Conservation (phyloP, 2,888 invertebrate species). For the Cryptocephalus moraei region DNA sequence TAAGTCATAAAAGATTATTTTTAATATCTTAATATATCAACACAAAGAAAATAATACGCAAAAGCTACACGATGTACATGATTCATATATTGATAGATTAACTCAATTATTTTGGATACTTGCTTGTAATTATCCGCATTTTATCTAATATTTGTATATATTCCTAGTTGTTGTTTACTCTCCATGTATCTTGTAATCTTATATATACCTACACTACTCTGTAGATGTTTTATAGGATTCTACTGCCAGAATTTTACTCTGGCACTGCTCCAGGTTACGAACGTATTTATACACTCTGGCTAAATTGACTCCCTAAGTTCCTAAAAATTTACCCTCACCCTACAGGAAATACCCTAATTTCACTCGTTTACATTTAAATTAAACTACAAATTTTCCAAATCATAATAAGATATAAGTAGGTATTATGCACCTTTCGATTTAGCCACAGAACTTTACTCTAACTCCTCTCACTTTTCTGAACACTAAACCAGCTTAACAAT, state of each 20-base stretch:
- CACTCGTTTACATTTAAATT: too few species aligned
- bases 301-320: too few species aligned
- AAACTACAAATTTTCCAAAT: too few species aligned
- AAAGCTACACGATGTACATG: constrained; percentile 33
- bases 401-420: too few species aligned
- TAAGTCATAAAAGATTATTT: neutral
- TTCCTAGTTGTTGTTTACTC: constrained; percentile 30
- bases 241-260: constrained; percentile 20
- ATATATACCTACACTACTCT: constrained; percentile 18
- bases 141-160: constrained; percentile 31
- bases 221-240: constrained; percentile 22
- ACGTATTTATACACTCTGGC: too few species aligned
- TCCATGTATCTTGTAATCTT: constrained; percentile 23
- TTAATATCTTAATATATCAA: constrained; percentile 18
- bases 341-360: too few species aligned
- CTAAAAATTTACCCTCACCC: too few species aligned
- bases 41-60: constrained; percentile 35
- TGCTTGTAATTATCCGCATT: constrained; percentile 40
- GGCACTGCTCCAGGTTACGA: constrained; percentile 18
- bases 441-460: too few species aligned
- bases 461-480: too few species aligned
- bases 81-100: constrained; percentile 35
- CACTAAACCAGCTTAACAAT: too few species aligned
- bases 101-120: constrained; percentile 42
- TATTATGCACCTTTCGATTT: too few species aligned